These are phyloP conservation scores for Morone saxatilis DNA, from an alignment of 2,113 vertebrate species.

Conservation along the genomic window DNA sequence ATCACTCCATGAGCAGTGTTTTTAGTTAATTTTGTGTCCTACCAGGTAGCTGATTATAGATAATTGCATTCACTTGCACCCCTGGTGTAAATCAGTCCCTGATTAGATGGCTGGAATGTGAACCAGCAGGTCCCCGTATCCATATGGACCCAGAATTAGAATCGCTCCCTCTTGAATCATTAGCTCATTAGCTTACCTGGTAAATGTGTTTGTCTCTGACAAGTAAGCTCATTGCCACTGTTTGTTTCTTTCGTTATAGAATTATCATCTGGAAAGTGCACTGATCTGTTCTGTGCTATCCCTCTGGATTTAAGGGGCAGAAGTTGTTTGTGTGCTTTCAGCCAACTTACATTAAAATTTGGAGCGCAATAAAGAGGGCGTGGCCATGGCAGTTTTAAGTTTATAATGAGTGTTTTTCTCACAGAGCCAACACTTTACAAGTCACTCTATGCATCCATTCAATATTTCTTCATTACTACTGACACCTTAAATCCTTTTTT, in stretches of 20 bases:
- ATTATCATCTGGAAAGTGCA: background rate
- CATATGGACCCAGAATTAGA: slow-evolving; percentile 18
- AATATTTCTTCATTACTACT: too few relatives aligned
- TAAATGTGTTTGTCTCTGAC: background rate
- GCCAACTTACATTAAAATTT: background rate
- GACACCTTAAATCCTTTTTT: too few relatives aligned
- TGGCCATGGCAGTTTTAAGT: background rate
- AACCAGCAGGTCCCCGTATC: slow-evolving; percentile 26
- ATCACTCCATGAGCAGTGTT: background rate
- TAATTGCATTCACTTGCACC: slow-evolving; percentile 39
- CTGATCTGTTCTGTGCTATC: background rate
- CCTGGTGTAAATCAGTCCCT: slow-evolving; percentile 45
- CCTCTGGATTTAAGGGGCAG: background rate
- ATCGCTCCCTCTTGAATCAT: slow-evolving; percentile 1
- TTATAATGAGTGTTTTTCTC: background rate
- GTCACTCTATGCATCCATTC: background rate
- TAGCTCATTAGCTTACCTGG: slow-evolving; percentile 32
- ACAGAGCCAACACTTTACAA: background rate
- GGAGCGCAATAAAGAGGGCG: background rate
- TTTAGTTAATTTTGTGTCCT: slow-evolving; percentile 18
- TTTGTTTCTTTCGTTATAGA: background rate
- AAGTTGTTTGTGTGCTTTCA: background rate
- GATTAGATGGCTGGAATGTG: slow-evolving; percentile 42
- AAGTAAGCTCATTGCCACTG: background rate
- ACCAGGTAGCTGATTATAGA: slow-evolving; percentile 43